A percentile compares a stretch with the other conserved stretches of the same genome.
phyloP scores from a whole-genome alignment of 2,113 vertebrate genomes.

The Micromys minutus region DNA sequence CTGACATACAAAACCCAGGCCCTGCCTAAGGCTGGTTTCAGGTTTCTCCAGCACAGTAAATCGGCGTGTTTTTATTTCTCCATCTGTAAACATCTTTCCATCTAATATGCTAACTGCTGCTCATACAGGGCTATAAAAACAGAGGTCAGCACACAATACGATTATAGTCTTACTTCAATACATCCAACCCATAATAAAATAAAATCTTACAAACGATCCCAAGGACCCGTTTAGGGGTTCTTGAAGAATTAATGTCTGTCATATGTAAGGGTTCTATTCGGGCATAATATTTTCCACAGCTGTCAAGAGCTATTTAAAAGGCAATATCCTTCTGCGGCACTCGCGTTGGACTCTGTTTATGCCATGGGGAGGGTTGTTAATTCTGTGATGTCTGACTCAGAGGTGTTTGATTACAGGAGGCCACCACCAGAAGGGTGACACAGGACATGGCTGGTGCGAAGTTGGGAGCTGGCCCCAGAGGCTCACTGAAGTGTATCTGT shows the following conservation, averaged over 20 bases:
- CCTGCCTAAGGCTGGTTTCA: constrained; percentile 77
- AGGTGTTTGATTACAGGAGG: constrained; percentile 84
- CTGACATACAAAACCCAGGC: constrained; percentile 82
- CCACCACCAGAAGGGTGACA: constrained; percentile 78
- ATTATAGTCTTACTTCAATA: constrained; percentile 88
- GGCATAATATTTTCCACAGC: constrained; percentile 88
- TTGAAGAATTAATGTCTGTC: constrained; percentile 81
- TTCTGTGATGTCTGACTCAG: constrained; percentile 84
- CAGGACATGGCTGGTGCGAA: constrained; percentile 18
- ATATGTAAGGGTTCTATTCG: constrained; percentile 82
- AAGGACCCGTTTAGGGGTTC: constrained; percentile 82
- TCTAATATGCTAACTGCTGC: constrained; percentile 86
- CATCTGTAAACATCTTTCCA: constrained; percentile 87
- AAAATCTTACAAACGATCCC: constrained; percentile 83
- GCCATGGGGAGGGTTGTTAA: constrained; percentile 84
- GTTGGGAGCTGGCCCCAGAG: not conserved
- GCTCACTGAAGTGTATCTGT: not conserved
- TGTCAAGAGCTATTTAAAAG: constrained; percentile 89
- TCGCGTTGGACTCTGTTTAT: constrained; percentile 88
- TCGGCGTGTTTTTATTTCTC: constrained; percentile 86
- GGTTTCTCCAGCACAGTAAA: constrained; percentile 86
- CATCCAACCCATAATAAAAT: constrained; percentile 86
- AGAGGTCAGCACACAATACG: constrained; percentile 86
- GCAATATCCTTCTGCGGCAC: constrained; percentile 86
- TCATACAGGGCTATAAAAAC: constrained; percentile 85